Evolutionary conservation across 2,113 vertebrate genomes (phyloP).

Genomic region (Mesoclemmys tuberculata): DNA sequence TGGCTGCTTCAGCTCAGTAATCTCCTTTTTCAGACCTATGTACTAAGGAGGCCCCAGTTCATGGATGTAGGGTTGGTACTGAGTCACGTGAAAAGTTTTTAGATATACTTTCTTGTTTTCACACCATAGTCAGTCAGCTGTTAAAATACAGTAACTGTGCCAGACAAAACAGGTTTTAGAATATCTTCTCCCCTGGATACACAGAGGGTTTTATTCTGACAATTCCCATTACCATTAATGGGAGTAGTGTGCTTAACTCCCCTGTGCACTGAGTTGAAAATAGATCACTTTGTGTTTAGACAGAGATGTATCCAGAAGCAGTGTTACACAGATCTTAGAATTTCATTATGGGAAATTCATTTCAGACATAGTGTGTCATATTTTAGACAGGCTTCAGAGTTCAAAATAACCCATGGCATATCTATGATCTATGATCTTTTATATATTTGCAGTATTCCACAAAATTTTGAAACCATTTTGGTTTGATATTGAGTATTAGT

Average conservation of each 20-base stretch:
- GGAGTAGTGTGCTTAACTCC: not conserved
- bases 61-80: not conserved
- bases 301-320: not conserved
- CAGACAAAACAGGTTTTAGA: not conserved
- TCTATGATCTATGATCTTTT: not conserved
- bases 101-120: not conserved
- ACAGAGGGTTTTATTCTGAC: not conserved
- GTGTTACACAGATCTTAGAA: not conserved
- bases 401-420: not conserved
- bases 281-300: not conserved
- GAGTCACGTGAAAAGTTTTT: not conserved
- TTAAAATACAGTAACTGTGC: not conserved
- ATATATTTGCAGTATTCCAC: not conserved
- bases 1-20: not conserved
- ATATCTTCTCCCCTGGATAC: not conserved
- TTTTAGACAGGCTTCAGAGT: not conserved
- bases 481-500: not conserved
- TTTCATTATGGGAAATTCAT: not conserved
- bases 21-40: not conserved
- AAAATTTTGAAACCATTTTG: not conserved
- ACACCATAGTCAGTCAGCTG: not conserved
- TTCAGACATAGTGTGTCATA: not conserved
- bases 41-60: not conserved
- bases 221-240: not conserved
- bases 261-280: not conserved